Base-by-base conservation (phyloP, 2,113 vertebrate species). In the Pangasianodon hypophthalmus region DNA sequence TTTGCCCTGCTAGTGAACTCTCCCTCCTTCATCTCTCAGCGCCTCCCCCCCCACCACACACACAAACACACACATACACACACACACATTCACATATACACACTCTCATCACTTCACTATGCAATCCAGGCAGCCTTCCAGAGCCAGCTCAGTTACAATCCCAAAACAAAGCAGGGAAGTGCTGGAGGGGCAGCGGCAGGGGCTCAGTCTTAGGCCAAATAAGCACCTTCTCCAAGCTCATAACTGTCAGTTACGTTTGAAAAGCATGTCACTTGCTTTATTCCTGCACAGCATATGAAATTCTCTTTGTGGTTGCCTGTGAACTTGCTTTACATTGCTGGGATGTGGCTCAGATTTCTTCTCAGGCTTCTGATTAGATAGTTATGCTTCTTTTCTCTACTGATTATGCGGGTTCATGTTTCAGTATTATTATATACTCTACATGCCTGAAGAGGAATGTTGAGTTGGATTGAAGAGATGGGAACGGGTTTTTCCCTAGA, bases 1-100 rank as follows among this genome's bases (percentile, higher is more conserved):
- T 96, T 96, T 97, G 97, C 96, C 97, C 97, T 96, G 94, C 96
- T 95, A 90, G 95, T 97, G 97, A 97, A 96, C 96, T 95, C 96
- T 96, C 92, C 90, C 89, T 91, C 90, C 91, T 85, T 85, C 86
- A 64, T 89, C 91, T 75, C 90, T 81, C 81, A 87, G 41, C 71
- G 46, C 62, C 82, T 62, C 58, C 48, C 73, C 4, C 60, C 46
- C 82, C 1, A 50, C 16, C 32, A 19, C 64, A 58, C 54, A 21
- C 87, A 62, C 85, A 81, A 85, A 71, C 84, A 82, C 88, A 85
- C 46, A n/a, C 88, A 77, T 54, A 88, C 73, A 86, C 84, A 54
- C 41, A 29, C 32, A 73, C 82, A 60, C 83, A 54, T 62, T 77
- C 83, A 44, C 95, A 95, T 95, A 95, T 91, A 69, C 84, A 71